A percentile compares a stretch with the other conserved stretches of the same genome.
Evolutionary conservation across 2,113 vertebrate species (phyloP).

Genomic region (Numenius arquata): DNA sequence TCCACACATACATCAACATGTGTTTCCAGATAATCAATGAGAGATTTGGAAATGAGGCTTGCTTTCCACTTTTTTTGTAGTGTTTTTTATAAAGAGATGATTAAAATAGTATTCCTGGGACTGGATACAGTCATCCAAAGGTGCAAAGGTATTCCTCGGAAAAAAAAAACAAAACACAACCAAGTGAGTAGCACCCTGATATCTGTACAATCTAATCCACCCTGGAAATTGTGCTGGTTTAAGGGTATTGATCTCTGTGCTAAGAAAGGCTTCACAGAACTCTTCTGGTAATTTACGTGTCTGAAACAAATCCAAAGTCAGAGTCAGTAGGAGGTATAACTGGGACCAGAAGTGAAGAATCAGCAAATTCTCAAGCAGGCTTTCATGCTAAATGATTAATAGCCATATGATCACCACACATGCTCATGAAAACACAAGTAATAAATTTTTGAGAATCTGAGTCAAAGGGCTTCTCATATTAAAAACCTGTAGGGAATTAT

Average conservation of each 20-base stretch:
- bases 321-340: background rate
- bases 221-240: background rate
- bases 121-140: background rate
- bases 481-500: background rate
- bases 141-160: background rate
- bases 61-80: background rate
- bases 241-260: background rate
- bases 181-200: background rate
- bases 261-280: background rate
- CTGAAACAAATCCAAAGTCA: background rate
- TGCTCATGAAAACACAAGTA: background rate
- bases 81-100: background rate
- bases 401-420: background rate
- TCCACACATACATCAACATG: rapidly evolving
- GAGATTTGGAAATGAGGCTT: background rate
- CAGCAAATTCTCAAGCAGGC: background rate
- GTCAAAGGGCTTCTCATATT: background rate
- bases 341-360: background rate
- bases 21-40: background rate
- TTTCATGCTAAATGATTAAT: conserved; percentile 28
- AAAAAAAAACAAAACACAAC: background rate
- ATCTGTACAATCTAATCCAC: background rate
- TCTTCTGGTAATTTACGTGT: background rate
- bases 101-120: background rate
- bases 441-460: background rate